A percentile compares a stretch with the other conserved stretches of the same genome.
Conservation (phyloP, 2,797 vertebrate genomes). For the Allobates femoralis region DNA sequence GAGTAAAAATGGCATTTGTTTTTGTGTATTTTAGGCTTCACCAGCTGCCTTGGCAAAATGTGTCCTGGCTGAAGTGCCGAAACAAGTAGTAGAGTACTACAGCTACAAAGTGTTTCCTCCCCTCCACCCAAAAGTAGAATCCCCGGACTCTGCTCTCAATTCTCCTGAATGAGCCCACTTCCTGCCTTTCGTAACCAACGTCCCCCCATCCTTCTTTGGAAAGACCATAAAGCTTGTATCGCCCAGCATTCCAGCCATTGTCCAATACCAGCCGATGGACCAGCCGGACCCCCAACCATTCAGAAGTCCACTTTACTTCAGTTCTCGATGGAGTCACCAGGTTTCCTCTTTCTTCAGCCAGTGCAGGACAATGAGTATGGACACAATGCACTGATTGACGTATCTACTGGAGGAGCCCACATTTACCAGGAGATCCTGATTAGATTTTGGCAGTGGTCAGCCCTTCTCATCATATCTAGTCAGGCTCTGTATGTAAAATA, state of each 20-base stretch:
- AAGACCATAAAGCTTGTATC: slow-evolving; percentile 5
- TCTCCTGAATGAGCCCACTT: slow-evolving; percentile 76
- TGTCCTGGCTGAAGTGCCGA: slow-evolving; percentile 93
- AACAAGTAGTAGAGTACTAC: slow-evolving; percentile 94
- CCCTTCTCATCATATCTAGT: not conserved
- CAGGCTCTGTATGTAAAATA: slow-evolving; percentile 21
- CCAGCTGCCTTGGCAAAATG: slow-evolving; percentile 93
- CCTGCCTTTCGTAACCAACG: not conserved
- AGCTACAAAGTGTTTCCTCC: slow-evolving; percentile 91
- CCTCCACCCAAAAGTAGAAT: slow-evolving; percentile 75
- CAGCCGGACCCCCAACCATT: not conserved
- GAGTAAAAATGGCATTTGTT: not conserved
- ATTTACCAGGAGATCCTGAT: not conserved
- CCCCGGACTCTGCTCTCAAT: slow-evolving; percentile 79
- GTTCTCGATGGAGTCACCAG: not conserved
- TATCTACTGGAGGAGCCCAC: not conserved
- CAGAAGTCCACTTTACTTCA: not conserved
- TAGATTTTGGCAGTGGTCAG: too few relatives aligned
- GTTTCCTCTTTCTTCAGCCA: not conserved
- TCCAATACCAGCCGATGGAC: slow-evolving; percentile 36
- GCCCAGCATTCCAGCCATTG: not conserved
- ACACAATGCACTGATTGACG: not conserved
- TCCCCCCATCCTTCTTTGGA: not conserved
- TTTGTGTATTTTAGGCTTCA: slow-evolving; percentile 79
- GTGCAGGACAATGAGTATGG: not conserved